Base-by-base conservation (phyloP, 2,113 vertebrate genomes). In the Spilogale gracilis region DNA sequence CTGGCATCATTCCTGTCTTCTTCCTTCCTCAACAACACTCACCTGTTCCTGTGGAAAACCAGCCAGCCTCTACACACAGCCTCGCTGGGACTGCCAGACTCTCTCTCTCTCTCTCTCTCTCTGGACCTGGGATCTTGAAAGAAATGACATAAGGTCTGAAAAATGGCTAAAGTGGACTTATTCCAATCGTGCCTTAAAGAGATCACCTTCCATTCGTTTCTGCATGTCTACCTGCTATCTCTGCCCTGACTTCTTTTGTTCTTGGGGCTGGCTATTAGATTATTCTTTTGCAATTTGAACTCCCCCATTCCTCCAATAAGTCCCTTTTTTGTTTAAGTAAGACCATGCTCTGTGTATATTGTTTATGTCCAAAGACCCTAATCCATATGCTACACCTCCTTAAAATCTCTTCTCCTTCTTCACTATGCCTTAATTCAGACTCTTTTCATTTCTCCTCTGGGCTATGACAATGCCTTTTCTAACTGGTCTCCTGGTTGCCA, bases 401-500 rank as follows among this genome's bases (percentile, higher is more conserved):
- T 60, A 82, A 67, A 69, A 17, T 79, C 27, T 94, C n/a, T 79
- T 61, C 45, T 4, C 63, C 45, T 52, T 30, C 81, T 79, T 79
- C 27, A n/a, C 45, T 79, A 65, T 71, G 78, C 71, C 30, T 69
- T 67, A 3, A 18, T 92, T 91, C 54, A 52, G 60, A 63, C 23
- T 71, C 73, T 25, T 52, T 43, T 78, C 78, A 74, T 58, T 88
- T 94, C 27, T 79, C 27, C 25, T 20, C 30, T 60, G 23, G 52
- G 58, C 17, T 65, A 73, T 80, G 85, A 56, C 3, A 73, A 7
- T 79, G n/a, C 38, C 45, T 81, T 74, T 96, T 61, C 52, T 56
- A 89, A 93, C 86, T 78, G n/a, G 27, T 86, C 63, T 86, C 38
- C 14, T 50, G 56, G 25, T 43, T 94, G 92, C 61, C 52, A 93